Percentiles rank a stretch among this genome's conserved stretches.
phyloP scores from a whole-genome alignment of 2,888 invertebrate species.

The Salpingus planirostris region DNA sequence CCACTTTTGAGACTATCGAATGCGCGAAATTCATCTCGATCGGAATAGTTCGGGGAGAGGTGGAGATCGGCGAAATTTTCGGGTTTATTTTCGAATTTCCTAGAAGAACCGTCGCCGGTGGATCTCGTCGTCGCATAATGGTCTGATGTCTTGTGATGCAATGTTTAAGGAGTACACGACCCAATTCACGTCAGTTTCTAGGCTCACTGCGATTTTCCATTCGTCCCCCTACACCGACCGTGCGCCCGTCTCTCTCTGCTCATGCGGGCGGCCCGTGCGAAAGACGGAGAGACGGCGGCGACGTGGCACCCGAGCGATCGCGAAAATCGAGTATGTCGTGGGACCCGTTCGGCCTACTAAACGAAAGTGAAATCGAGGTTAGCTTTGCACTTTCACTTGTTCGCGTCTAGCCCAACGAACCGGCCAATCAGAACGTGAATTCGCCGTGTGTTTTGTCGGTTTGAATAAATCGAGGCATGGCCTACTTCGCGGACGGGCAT shows the following conservation, averaged over 20 bases:
- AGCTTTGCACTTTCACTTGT: conserved; percentile 44
- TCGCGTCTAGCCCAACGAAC: conserved; percentile 40
- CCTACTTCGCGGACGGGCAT: conserved; percentile 30
- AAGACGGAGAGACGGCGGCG: conserved; percentile 6
- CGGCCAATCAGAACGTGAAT: conserved; percentile 36
- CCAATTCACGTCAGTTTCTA: conserved; percentile 41
- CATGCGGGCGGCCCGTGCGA: not conserved
- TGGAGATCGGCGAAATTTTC: too few relatives aligned
- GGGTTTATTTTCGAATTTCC: not conserved
- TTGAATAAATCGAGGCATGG: conserved; percentile 38
- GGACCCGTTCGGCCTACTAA: conserved; percentile 45
- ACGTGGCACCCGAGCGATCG: conserved; percentile 9
- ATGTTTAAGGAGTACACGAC: conserved; percentile 41
- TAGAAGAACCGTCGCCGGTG: conserved; percentile 12
- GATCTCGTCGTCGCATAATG: conserved; percentile 38
- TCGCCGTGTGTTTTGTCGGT: conserved; percentile 35
- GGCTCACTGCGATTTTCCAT: conserved; percentile 25
- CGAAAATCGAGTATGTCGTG: conserved; percentile 34
- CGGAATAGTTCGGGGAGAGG: too few relatives aligned
- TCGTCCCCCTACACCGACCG: conserved; percentile 9
- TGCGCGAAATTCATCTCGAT: too few relatives aligned
- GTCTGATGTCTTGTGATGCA: conserved; percentile 34
- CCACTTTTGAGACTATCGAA: too few relatives aligned
- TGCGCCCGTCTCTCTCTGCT: conserved; percentile 10
- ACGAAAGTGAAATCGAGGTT: conserved; percentile 46